Conservation (phyloP, 1,140 invertebrate species). For the Popillia japonica region DNA sequence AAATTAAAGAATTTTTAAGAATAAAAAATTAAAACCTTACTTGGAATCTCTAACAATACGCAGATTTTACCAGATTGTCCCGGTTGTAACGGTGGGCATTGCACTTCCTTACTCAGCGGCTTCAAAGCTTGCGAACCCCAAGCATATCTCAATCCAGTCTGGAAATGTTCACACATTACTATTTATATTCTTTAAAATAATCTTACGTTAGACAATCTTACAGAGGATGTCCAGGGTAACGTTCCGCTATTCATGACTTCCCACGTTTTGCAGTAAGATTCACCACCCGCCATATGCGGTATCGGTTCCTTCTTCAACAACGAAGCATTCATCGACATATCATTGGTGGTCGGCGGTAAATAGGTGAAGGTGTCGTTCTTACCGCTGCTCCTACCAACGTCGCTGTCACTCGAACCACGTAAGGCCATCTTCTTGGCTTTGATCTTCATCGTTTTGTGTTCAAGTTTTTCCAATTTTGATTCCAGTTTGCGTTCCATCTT, state of each 20-base stretch:
- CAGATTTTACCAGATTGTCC: slow-evolving; percentile 55
- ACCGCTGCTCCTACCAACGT: slow-evolving; percentile 45
- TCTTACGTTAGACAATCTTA: no score
- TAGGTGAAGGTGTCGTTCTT: slow-evolving; percentile 21
- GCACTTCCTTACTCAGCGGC: slow-evolving; percentile 48
- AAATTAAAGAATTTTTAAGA: no score
- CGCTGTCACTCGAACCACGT: slow-evolving; percentile 43
- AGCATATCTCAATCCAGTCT: slow-evolving; percentile 57
- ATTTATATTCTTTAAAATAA: slow-evolving; percentile 9
- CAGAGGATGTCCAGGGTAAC: slow-evolving; percentile 49
- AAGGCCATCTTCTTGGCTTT: slow-evolving; percentile 54
- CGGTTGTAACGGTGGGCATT: slow-evolving; percentile 56
- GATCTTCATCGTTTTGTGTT: slow-evolving; percentile 58
- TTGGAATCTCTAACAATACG: slow-evolving; percentile 55
- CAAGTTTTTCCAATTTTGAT: slow-evolving; percentile 58
- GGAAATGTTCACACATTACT: no score
- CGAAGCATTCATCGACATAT: slow-evolving; percentile 54
- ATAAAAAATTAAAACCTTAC: no score
- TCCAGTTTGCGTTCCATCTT: slow-evolving; percentile 58
- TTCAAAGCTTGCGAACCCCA: slow-evolving; percentile 56
- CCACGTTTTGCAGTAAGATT: slow-evolving; percentile 57
- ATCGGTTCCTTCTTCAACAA: slow-evolving; percentile 45
- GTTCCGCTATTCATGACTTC: slow-evolving; percentile 58
- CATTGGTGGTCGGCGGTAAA: neutral
- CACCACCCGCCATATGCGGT: slow-evolving; percentile 55